Evolutionary conservation across 2,113 vertebrate species (phyloP), one percentile per base, ranked within the genome.

Genomic region (Lasiurus cinereus): DNA sequence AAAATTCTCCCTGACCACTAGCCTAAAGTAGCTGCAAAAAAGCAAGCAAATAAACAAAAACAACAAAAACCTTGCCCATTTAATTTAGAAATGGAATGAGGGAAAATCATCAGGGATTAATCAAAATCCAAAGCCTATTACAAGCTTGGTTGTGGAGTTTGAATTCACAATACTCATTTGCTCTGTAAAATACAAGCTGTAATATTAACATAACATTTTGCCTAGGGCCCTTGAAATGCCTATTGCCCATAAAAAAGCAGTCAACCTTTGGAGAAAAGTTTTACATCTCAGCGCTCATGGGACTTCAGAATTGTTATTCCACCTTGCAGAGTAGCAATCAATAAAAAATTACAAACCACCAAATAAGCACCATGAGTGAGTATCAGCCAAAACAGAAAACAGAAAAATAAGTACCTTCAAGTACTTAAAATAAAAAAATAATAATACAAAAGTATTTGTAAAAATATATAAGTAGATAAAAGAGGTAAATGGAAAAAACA

Each of bases 61-160:
- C 11, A 66, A 31, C 22, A 56, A 73, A 66, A 59, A 92, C 21
- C 73, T 5, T 33, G 77, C 3, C 13, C 7, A 27, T 69, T 13
- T 86, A 86, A 94, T 70, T 89, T 67, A 89, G 48, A n/a, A 88
- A 86, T 66, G 36, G n/a, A 93, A 83, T 70, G 7, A 86, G 29
- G 59, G 80, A 52, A 73, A 94, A 43, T 79, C 64, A 82, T 64
- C 24, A 89, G 22, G 36, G 39, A 85, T 70, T 90, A 86, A 83
- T 91, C 10, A 93, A 93, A 96, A 86, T 21, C 31, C 36, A 78
- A 94, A 93, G 5, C 33, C 39, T 73, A 80, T 48, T 79, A 33
- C 14, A 31, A 93, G 15, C 7, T 77, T 95, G 67, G 13, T 36
- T 86, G 78, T 46, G 19, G 16, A 59, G 76, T 67, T 76, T 69